Base-by-base conservation (phyloP, 2,888 invertebrate genomes). In the Chaitophorus viminalis region DNA sequence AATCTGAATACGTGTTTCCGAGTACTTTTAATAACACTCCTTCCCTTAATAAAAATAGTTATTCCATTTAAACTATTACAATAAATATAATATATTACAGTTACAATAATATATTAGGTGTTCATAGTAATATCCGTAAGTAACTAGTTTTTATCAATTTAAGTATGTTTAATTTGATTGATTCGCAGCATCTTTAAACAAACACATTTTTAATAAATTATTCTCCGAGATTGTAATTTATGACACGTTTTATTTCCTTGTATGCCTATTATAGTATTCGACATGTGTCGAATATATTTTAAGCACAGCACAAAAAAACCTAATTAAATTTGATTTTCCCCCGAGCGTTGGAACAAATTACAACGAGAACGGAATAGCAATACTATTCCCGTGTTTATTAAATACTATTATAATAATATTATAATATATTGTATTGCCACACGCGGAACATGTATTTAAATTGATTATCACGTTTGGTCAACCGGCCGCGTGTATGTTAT, bases 381-480 rank as follows among this genome's bases (percentile, higher is more conserved):
- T 46, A 46, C n/a, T 76, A 14, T 76, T 46, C 46, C 46, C 75
- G n/a, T 46, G 39, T 75, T 75, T 75, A 75, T 39, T n/a, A 39
- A 3, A 31, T 14, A n/a, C 60, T 60, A 25, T 25, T 21, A n/a
- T 39, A 14, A 21, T 68, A 21, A 21, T 25, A 60, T 25, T 54
- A 60, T 25, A 60, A 8, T 72, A 72, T 39, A 39, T 39, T 39
- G 3, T 14, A 31, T 46, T 39, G 46, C 72, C 36, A 74, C 14
- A 76, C 75, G 29, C 17, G 46, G 29, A 72, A 76, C 75, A 14
- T 9, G 2, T 46, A 46, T 76, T 76, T 76, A 76, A 76, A 76
- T 76, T n/a, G 75, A 39, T 75, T 75, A 75, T 75, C 77, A 21
- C 76, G 46, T 52, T 52, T 29, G 31, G 29, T 31, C 77, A 52